These are phyloP conservation scores for Drosophila truncata DNA, from an alignment of 1,140 invertebrate species.

Conservation along the genomic window DNA sequence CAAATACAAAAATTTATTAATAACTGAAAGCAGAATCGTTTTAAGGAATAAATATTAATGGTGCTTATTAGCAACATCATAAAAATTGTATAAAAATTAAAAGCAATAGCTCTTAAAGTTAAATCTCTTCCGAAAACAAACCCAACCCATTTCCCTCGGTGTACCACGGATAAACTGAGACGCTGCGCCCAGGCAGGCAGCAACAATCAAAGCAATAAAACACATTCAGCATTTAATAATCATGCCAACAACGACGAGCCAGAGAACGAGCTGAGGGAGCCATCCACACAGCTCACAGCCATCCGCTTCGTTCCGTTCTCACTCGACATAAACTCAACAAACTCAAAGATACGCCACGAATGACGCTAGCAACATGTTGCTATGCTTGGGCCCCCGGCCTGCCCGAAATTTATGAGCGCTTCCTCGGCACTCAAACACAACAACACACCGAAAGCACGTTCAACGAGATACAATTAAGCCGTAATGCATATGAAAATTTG, in stretches of 20 bases:
- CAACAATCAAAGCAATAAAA: constrained; percentile 82
- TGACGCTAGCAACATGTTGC: constrained; percentile 56
- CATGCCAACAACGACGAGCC: constrained; percentile 40
- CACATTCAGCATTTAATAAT: constrained; percentile 80
- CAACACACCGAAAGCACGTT: constrained; percentile 8
- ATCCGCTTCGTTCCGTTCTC: constrained; percentile 15
- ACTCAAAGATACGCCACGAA: constrained; percentile 33
- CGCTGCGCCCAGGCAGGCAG: constrained; percentile 35
- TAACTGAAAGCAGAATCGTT: background rate
- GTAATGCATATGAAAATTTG: constrained; percentile 78
- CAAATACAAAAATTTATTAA: background rate
- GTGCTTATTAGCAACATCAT: background rate
- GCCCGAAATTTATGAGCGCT: constrained; percentile 64
- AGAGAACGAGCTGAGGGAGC: constrained; percentile 27
- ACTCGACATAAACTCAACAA: constrained; percentile 12
- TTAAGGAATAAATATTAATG: background rate
- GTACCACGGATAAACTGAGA: constrained; percentile 10
- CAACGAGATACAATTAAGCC: constrained; percentile 75
- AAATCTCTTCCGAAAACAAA: background rate
- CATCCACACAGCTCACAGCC: constrained; percentile 4
- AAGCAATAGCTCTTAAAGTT: background rate
- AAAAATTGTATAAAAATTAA: background rate
- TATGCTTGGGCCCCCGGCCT: constrained; percentile 18
- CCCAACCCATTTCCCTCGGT: background rate
- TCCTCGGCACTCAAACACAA: constrained; percentile 41